A percentile compares a stretch with the other conserved stretches of the same genome.
Evolutionary conservation across 2,888 invertebrate species (phyloP).

Genomic region (Drosophila mayaguana): DNA sequence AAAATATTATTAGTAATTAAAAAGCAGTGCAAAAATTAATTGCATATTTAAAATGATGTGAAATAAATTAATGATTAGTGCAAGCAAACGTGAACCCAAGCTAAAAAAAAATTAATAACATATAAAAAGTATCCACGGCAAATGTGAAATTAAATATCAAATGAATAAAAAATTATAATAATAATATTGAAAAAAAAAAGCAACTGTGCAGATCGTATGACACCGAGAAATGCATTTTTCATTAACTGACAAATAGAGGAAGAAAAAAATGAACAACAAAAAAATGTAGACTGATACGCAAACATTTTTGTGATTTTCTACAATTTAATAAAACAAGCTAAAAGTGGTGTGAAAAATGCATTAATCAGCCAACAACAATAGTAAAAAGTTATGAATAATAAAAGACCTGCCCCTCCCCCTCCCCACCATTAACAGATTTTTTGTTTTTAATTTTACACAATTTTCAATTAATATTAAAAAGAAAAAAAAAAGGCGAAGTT

Average conservation of each 20-base stretch:
- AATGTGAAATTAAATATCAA: constrained; percentile 73
- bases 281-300: constrained; percentile 39
- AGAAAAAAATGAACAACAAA: constrained; percentile 15
- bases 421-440: background rate
- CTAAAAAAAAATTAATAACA: constrained; percentile 27
- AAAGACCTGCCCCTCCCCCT: constrained; percentile 41
- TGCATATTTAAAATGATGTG: constrained; percentile 73
- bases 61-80: constrained; percentile 80
- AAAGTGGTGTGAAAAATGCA: constrained; percentile 69
- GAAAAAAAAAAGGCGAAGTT: constrained; percentile 22
- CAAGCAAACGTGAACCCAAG: constrained; percentile 46
- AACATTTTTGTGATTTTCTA: constrained; percentile 71
- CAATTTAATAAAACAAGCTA: constrained; percentile 66
- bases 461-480: constrained; percentile 72
- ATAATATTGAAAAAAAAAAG: constrained; percentile 39
- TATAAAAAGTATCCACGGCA: constrained; percentile 26
- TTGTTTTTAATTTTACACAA: constrained; percentile 58
- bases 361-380: constrained; percentile 67
- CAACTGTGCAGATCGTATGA: constrained; percentile 56
- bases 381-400: constrained; percentile 70
- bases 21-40: constrained; percentile 61
- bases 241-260: constrained; percentile 61
- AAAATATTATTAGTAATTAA: constrained; percentile 62
- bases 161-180: constrained; percentile 57
- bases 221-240: constrained; percentile 68